Conservation (phyloP, 2,113 vertebrate genomes). For the Megaceryle torquata region DNA sequence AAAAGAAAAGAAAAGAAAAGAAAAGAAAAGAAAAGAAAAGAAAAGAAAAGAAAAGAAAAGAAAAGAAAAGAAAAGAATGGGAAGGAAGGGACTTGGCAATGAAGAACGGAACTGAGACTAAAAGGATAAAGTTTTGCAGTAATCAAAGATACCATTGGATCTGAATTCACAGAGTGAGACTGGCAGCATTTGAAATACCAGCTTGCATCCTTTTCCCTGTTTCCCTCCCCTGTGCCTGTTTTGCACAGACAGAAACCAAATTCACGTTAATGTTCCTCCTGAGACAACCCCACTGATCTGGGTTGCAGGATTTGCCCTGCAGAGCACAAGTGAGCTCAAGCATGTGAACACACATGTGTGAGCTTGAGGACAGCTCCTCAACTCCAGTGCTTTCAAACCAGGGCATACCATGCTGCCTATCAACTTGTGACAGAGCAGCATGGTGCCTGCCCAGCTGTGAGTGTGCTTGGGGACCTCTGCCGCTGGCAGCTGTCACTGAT, state of each 20-base stretch:
- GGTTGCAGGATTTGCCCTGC: background rate
- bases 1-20: too few species aligned
- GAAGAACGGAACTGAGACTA: background rate
- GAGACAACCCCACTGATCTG: rapidly evolving
- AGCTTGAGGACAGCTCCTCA: background rate
- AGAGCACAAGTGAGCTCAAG: background rate
- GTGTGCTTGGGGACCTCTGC: background rate
- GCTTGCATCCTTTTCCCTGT: background rate
- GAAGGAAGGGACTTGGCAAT: background rate
- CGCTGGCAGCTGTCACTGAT: background rate
- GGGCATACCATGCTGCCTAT: background rate
- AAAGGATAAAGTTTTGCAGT: background rate
- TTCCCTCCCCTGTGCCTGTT: background rate
- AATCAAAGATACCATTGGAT: background rate
- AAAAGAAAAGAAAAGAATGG: too few species aligned
- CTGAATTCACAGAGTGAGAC: background rate
- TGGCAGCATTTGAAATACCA: background rate
- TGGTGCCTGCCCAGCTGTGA: background rate
- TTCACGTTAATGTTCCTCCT: rapidly evolving
- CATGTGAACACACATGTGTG: rapidly evolving
- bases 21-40: too few species aligned
- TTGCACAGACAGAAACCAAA: background rate
- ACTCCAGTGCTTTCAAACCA: background rate
- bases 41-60: too few species aligned
- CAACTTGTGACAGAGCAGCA: background rate